Evolutionary conservation across 1,140 invertebrate genomes (phyloP).

Genomic region (Bicyclus anynana): DNA sequence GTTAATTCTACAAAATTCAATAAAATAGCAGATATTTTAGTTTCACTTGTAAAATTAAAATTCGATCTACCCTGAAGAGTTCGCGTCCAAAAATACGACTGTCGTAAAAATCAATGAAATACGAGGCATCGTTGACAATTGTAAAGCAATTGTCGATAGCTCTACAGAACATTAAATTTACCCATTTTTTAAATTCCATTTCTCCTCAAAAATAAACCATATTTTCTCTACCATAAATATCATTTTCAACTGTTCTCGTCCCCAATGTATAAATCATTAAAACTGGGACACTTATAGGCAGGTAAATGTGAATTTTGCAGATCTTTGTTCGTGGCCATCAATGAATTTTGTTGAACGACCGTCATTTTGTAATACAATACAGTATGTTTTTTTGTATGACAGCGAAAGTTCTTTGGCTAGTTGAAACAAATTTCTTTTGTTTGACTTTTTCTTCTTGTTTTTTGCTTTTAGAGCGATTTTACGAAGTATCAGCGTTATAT

Average conservation of each 20-base stretch:
- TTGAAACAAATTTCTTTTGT: neutral
- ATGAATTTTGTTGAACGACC: conserved; percentile 30
- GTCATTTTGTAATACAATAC: conserved; percentile 12
- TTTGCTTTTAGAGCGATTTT: neutral
- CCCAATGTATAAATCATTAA: conserved; percentile 26
- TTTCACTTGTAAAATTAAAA: conserved; percentile 7
- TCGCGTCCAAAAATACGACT: conserved; percentile 50
- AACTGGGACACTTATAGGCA: conserved; percentile 23
- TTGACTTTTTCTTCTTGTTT: neutral
- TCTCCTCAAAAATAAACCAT: conserved; percentile 10
- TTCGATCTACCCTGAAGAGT: conserved; percentile 30
- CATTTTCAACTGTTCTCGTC: neutral
- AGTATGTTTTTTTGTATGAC: neutral
- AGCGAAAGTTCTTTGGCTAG: conserved; percentile 5
- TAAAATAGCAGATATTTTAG: neutral
- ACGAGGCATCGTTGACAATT: conserved; percentile 53
- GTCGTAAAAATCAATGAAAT: conserved; percentile 59
- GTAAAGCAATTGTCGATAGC: conserved; percentile 53
- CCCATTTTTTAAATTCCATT: conserved; percentile 9
- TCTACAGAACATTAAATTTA: conserved; percentile 39
- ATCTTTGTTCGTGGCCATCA: conserved; percentile 31
- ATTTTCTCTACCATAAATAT: neutral
- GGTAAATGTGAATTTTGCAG: conserved; percentile 23
- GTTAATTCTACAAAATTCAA: too few species aligned
- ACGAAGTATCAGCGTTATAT: too few species aligned